These are phyloP conservation scores for Lacanobia oleracea DNA, from an alignment of 2,888 invertebrate species.

Conservation along the genomic window DNA sequence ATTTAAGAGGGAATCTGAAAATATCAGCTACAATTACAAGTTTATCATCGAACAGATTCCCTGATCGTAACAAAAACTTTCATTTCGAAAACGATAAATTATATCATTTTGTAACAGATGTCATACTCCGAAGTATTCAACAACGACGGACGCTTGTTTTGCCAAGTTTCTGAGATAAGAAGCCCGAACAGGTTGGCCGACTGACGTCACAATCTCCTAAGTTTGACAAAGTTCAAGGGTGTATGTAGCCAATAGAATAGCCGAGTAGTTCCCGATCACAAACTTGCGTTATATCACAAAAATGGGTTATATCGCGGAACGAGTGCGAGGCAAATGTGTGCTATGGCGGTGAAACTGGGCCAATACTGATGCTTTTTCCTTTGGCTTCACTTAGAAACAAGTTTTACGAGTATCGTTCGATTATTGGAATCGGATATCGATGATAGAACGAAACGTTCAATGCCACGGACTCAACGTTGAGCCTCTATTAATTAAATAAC, in stretches of 20 bases:
- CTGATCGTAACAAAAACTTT: slow-evolving; percentile 37
- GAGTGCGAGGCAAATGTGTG: slow-evolving; percentile 45
- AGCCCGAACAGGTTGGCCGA: slow-evolving; percentile 62
- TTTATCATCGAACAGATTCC: slow-evolving; percentile 26
- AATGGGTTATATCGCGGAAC: slow-evolving; percentile 34
- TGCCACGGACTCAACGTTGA: slow-evolving; percentile 46
- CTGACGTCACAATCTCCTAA: slow-evolving; percentile 63
- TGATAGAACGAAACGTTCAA: slow-evolving; percentile 59
- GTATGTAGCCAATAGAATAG: slow-evolving; percentile 52
- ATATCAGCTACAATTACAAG: slow-evolving; percentile 15
- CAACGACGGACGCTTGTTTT: slow-evolving; percentile 44
- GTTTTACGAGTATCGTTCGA: slow-evolving; percentile 67
- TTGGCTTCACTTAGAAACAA: slow-evolving; percentile 67
- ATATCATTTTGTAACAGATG: slow-evolving; percentile 61
- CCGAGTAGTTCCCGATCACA: slow-evolving; percentile 25
- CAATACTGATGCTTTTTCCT: slow-evolving; percentile 69
- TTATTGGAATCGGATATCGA: slow-evolving; percentile 70
- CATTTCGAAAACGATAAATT: slow-evolving; percentile 57
- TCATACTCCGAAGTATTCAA: slow-evolving; percentile 50
- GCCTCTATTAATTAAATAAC: slow-evolving; percentile 49
- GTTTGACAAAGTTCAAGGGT: slow-evolving; percentile 71
- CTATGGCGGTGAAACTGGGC: slow-evolving; percentile 67
- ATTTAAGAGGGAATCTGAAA: background rate
- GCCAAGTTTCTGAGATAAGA: slow-evolving; percentile 64
- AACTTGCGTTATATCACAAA: slow-evolving; percentile 28